Evolutionary conservation across 1,140 invertebrate genomes (phyloP), one percentile per base, ranked within the genome.

Genomic region (Hestina assimilis): DNA sequence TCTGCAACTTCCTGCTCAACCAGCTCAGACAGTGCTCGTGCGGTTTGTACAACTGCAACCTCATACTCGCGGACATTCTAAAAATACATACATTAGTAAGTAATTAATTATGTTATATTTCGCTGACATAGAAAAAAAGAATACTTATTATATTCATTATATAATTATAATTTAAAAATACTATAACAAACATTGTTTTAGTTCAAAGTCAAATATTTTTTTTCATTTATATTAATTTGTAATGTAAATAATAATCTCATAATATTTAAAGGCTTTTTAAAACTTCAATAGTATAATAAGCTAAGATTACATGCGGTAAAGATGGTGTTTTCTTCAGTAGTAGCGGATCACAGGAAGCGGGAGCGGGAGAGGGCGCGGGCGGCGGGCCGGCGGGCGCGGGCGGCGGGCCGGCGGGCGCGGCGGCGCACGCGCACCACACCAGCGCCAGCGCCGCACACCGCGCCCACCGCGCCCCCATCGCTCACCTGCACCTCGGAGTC

Each of bases 61-160:
- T 87, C 84, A 61, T 84, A 72, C 11, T 84, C 82, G 4, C 76
- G 73, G 7, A 72, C 62, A 40, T 86, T 83, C 84, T 87, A 63
- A 4, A 60, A 58, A 51, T 2, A 17, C 41, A 48, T 42, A n/a
- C n/a, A n/a, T n/a, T n/a, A n/a, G n/a, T n/a, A n/a, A n/a, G n/a
- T n/a, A n/a, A n/a, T n/a, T n/a, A n/a, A n/a, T n/a, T n/a, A n/a
- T n/a, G n/a, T n/a, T n/a, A n/a, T n/a, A n/a, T n/a, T n/a, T n/a
- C n/a, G n/a, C n/a, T n/a, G n/a, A n/a, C n/a, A n/a, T n/a, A n/a
- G n/a, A n/a, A n/a, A n/a, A n/a, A n/a, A n/a, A n/a, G n/a, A n/a
- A n/a, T n/a, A n/a, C n/a, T n/a, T n/a, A n/a, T n/a, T n/a, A n/a
- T n/a, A n/a, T n/a, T n/a, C n/a, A n/a, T n/a, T n/a, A n/a, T n/a